phyloP scores from a whole-genome alignment of 2,888 invertebrate species.

The Drosophila bunnanda region DNA sequence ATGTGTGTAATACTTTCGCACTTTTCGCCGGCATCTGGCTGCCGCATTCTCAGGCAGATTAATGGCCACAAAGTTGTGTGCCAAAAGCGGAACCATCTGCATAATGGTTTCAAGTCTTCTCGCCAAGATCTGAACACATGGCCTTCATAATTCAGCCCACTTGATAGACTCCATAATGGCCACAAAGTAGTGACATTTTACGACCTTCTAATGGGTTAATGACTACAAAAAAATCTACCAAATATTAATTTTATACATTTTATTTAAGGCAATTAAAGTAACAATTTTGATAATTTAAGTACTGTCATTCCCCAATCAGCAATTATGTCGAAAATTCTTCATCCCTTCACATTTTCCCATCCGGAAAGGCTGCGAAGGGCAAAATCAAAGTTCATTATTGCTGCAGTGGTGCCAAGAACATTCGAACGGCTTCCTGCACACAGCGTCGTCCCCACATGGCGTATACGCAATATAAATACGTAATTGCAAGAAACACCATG shows the following conservation, averaged over 20 bases:
- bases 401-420: conserved; percentile 57
- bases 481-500: conserved; percentile 59
- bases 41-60: conserved; percentile 54
- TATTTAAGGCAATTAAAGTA: not conserved
- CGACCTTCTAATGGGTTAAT: conserved; percentile 13
- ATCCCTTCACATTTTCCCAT: not conserved
- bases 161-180: conserved; percentile 10
- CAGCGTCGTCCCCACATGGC: conserved; percentile 50
- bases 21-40: conserved; percentile 42
- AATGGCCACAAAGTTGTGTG: conserved; percentile 50
- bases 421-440: conserved; percentile 25
- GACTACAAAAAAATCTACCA: not conserved
- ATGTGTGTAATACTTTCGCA: conserved; percentile 71
- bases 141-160: conserved; percentile 9
- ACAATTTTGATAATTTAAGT: not conserved
- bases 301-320: conserved; percentile 3
- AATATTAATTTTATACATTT: not conserved
- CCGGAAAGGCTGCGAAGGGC: conserved; percentile 1
- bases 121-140: conserved; percentile 16
- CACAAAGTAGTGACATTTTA: conserved; percentile 6
- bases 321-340: conserved; percentile 15
- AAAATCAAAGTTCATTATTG: conserved; percentile 69
- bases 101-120: conserved; percentile 36
- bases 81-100: conserved; percentile 47
- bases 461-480: conserved; percentile 70